Base-by-base conservation (phyloP, 2,113 vertebrate genomes). In the Neoarius graeffei region DNA sequence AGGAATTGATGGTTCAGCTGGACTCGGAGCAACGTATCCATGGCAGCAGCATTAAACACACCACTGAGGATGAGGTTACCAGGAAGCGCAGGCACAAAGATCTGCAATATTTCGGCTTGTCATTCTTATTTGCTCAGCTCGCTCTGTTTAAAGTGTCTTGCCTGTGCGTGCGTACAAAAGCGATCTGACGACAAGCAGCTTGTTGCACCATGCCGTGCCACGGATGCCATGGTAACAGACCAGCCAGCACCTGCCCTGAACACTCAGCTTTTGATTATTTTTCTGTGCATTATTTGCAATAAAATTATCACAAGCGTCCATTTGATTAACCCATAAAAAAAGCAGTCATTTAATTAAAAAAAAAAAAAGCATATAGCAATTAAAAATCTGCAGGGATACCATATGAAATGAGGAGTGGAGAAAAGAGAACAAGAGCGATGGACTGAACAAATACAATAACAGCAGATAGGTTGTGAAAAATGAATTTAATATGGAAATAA, bases 231-330 rank as follows among this genome's bases (percentile, higher is more conserved):
- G 93, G 97, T 95, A 95, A 96, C 95, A 87, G 96, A 94, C 97
- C 92, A 96, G 97, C 94, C 96, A 91, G 95, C 95, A 96, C 97
- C 96, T 98, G 97, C 96, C 96, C 95, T 87, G 48, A 82, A 94
- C 93, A 94, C 92, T 91, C 87, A 90, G 86, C 92, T 95, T 96
- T 95, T 95, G 93, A 93, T 95, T 96, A 95, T 42, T 92, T 94
- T 94, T 92, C 92, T 91, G 93, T 93, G 93, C 94, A 92, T 95
- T 95, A 95, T 94, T 93, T 88, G 94, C 93, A 95, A 95, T 94
- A 92, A 91, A 92, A 90, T 92, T 88, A 92, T 87, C 89, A 88
- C 80, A 80, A 86, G 88, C 90, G 86, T 89, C 87, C 87, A 95
- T 96, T 96, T 95, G 95, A 95, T 96, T 96, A 96, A 94, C 92